A percentile compares a stretch with the other conserved stretches of the same genome.
Evolutionary conservation across 2,113 vertebrate genomes (phyloP).

Genomic region (Mastomys natalensis): DNA sequence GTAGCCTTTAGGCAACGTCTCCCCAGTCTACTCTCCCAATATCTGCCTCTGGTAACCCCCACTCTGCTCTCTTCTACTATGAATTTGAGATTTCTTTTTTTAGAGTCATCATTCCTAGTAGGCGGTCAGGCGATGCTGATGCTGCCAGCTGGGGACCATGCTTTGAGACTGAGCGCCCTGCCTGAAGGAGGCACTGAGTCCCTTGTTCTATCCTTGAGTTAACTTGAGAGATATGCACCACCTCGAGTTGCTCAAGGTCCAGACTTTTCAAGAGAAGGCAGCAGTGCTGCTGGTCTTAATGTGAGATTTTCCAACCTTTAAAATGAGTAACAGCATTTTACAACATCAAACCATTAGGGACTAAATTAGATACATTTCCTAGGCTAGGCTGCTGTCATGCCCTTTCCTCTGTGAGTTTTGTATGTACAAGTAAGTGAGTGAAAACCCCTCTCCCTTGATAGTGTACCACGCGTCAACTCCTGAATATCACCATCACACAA

Average conservation of each 20-base stretch:
- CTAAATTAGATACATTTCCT: neutral
- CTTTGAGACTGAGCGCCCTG: neutral
- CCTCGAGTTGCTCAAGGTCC: neutral
- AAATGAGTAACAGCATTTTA: neutral
- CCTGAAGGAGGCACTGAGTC: neutral
- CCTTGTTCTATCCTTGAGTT: neutral
- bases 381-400: neutral
- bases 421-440: fast-evolving
- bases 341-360: neutral
- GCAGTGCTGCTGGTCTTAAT: neutral
- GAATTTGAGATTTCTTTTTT: neutral
- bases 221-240: neutral
- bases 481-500: neutral
- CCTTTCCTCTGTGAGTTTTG: neutral
- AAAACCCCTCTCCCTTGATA: neutral
- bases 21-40: neutral
- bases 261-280: neutral
- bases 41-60: neutral
- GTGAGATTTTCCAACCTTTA: neutral
- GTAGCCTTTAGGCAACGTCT: neutral
- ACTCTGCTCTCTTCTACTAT: neutral
- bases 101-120: neutral
- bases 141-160: fast-evolving
- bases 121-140: too few relatives aligned
- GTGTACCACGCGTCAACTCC: neutral